phyloP scores from a whole-genome alignment of 1,140 invertebrate genomes.

The Drosophila gunungcola region DNA sequence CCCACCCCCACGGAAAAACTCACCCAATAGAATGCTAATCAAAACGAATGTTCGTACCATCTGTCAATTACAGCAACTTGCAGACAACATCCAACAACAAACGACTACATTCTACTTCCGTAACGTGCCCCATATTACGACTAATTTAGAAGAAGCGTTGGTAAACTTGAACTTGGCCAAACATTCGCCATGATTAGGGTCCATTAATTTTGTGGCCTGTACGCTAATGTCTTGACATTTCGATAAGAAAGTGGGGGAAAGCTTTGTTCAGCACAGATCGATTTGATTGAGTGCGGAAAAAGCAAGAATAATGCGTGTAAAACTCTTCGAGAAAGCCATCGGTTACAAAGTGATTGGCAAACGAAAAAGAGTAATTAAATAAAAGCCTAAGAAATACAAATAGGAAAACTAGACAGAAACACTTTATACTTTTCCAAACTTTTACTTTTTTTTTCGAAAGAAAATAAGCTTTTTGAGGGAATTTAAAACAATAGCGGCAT shows the following conservation, averaged over 20 bases:
- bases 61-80: conserved; percentile 65
- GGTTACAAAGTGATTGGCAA: neutral
- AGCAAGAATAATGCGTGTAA: neutral
- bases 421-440: too few species aligned
- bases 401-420: too few species aligned
- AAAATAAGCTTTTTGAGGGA: too few species aligned
- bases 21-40: conserved; percentile 54
- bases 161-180: conserved; percentile 45
- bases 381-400: too few species aligned
- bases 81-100: conserved; percentile 29
- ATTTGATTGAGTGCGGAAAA: conserved; percentile 17
- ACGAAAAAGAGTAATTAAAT: conserved; percentile 8
- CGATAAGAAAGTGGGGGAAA: conserved; percentile 5
- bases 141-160: conserved; percentile 49
- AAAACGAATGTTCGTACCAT: conserved; percentile 57
- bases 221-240: conserved; percentile 58
- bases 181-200: conserved; percentile 68
- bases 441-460: too few species aligned
- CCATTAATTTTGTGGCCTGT: conserved; percentile 58
- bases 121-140: conserved; percentile 64
- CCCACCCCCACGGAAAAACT: neutral
- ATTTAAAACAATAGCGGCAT: too few species aligned
- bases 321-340: neutral
- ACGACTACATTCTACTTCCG: conserved; percentile 31
- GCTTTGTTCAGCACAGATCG: conserved; percentile 8